Conservation (phyloP, 2,797 vertebrate species). For the Paedocypris micromegethes region DNA sequence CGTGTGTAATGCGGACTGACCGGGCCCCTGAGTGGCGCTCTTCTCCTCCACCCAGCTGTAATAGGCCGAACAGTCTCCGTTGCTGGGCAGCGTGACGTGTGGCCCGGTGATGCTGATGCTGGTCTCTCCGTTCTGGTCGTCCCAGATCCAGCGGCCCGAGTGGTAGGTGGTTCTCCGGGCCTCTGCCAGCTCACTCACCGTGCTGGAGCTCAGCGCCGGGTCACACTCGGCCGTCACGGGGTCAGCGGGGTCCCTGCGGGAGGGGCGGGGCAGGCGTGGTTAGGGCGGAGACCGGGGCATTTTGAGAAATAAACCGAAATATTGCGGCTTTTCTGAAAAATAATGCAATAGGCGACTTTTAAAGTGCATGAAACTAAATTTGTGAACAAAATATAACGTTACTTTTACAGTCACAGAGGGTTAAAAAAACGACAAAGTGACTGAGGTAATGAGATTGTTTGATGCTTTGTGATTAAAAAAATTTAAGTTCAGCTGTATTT, state of each 20-base stretch:
- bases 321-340: no score
- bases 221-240: slow-evolving; percentile 76
- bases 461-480: no score
- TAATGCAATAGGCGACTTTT: no score
- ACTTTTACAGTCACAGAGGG: no score
- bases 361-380: no score
- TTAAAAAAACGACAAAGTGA: no score
- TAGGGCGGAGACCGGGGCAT: no score
- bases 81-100: slow-evolving; percentile 86
- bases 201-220: slow-evolving; percentile 86
- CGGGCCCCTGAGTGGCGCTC: slow-evolving; percentile 85
- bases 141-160: slow-evolving; percentile 94
- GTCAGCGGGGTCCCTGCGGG: slow-evolving; percentile 81
- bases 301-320: no score
- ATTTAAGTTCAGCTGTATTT: no score
- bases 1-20: slow-evolving; percentile 40
- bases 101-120: slow-evolving; percentile 91
- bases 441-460: no score
- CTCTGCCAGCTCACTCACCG: slow-evolving; percentile 91
- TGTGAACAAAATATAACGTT: no score
- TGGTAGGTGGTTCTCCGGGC: slow-evolving; percentile 92
- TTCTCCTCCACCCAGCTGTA: slow-evolving; percentile 96
- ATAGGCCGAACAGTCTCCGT: slow-evolving; percentile 93
- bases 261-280: no score
- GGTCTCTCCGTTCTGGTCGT: slow-evolving; percentile 93